A percentile compares a stretch with the other conserved stretches of the same genome.
These are phyloP conservation scores for Lasiurus cinereus DNA, from an alignment of 2,113 vertebrate species.

Conservation along the genomic window DNA sequence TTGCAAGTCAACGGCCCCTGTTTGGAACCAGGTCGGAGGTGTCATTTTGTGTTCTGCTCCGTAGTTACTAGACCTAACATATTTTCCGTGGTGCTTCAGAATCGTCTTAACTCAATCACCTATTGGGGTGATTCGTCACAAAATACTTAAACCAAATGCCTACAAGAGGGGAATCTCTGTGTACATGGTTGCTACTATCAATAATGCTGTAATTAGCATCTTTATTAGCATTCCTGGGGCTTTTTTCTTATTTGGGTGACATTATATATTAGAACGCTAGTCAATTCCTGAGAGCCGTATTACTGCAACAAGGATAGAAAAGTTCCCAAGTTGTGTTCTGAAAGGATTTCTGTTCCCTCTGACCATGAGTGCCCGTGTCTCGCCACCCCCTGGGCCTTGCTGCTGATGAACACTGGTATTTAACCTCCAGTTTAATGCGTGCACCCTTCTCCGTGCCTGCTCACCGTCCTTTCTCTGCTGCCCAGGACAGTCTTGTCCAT, in stretches of 20 bases:
- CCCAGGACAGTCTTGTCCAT: not conserved
- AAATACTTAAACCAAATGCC: not conserved
- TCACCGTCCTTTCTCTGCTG: accelerated
- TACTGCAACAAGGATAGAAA: not conserved
- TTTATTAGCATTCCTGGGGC: not conserved
- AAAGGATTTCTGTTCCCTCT: not conserved
- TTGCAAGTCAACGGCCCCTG: not conserved
- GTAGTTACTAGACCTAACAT: not conserved
- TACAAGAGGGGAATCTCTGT: not conserved
- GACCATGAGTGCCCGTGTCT: accelerated
- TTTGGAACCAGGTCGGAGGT: accelerated
- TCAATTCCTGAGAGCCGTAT: not conserved
- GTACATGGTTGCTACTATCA: not conserved
- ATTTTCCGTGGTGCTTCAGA: accelerated
- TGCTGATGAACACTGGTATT: accelerated
- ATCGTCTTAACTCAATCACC: not conserved
- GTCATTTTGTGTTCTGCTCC: not conserved
- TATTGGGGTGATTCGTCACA: not conserved
- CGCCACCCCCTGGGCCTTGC: not conserved
- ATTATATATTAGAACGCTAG: not conserved
- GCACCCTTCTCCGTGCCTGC: accelerated
- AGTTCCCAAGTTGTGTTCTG: not conserved
- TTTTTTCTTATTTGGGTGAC: not conserved
- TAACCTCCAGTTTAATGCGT: too few species aligned
- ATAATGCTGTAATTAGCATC: not conserved